A percentile compares a stretch with the other conserved stretches of the same genome.
Conservation (phyloP, 2,113 vertebrate genomes). For the Petrocephalus zakoni region DNA sequence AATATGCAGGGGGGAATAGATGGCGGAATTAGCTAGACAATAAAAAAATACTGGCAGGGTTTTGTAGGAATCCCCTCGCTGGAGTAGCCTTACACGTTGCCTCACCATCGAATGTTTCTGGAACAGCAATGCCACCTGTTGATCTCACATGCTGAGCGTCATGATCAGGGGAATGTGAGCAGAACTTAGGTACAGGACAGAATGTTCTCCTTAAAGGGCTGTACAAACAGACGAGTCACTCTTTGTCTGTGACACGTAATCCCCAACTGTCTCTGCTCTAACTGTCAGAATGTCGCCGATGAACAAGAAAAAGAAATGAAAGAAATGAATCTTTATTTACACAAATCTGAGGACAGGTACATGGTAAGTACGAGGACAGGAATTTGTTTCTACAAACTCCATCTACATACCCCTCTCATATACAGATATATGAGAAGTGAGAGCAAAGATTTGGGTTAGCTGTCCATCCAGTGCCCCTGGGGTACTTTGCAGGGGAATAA, state of each 20-base stretch:
- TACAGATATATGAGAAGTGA: background rate
- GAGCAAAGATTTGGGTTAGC: background rate
- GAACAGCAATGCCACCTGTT: conserved; percentile 12
- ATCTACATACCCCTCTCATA: background rate
- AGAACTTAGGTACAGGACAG: background rate
- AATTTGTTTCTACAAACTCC: background rate
- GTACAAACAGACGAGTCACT: background rate
- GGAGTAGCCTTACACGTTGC: background rate
- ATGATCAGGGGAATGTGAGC: background rate
- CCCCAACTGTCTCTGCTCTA: background rate
- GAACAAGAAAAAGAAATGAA: background rate
- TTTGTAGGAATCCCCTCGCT: background rate
- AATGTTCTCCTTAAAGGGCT: background rate
- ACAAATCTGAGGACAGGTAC: background rate
- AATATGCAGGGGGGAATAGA: background rate
- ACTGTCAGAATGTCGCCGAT: background rate
- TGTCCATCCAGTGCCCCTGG: background rate
- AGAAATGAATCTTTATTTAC: background rate
- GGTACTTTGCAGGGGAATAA: background rate
- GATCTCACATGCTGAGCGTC: background rate
- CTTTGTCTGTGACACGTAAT: background rate
- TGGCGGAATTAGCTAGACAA: background rate
- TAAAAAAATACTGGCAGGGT: background rate
- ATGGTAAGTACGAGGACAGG: no score
- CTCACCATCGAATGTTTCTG: background rate